Evolutionary conservation across 2,888 invertebrate genomes (phyloP), one percentile per base, ranked within the genome.

Genomic region (Zonitis immaculata): DNA sequence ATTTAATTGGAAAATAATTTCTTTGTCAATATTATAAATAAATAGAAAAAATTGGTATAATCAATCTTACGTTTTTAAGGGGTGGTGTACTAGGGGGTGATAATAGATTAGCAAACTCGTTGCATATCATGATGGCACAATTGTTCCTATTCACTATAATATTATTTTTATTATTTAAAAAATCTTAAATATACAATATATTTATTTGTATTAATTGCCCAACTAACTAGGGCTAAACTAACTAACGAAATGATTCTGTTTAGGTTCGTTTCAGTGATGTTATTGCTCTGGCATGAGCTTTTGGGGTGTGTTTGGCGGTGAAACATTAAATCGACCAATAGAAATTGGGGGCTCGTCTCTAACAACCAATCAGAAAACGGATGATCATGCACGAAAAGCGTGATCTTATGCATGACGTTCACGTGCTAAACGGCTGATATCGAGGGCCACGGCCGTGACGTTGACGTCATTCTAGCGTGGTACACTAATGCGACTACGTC

Each of bases 351-450:
- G 89, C 87, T 85, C 87, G 89, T 79, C 85, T 72, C 73, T 59
- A 64, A 62, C 70, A 71, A 67, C 88, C 87, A 87, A 88, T 88
- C 71, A 71, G 68, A 62, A 68, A 47, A 56, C 47, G 61, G 49
- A 71, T 72, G 80, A 82, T 84, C 91, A 91, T 84, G 83, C 88
- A 82, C 78, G 77, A 76, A 76, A 78, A 81, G 87, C 90, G 87
- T 91, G 91, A 81, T 82, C 80, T 76, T 71, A 76, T 78, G 84
- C 83, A 82, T 84, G 85, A 73, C 85, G 84, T 88, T 89, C 91
- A 91, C 91, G 90, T 91, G 91, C 82, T 82, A 85, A 76, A 76
- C 77, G 85, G 80, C 84, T 89, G 88, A 83, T 84, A 76, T 75
- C 76, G 75, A 79, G 79, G 75, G 73, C 71, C 75, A 74, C 76